Conservation (phyloP, 2,797 vertebrate species). For the Bovichtus variegatus region DNA sequence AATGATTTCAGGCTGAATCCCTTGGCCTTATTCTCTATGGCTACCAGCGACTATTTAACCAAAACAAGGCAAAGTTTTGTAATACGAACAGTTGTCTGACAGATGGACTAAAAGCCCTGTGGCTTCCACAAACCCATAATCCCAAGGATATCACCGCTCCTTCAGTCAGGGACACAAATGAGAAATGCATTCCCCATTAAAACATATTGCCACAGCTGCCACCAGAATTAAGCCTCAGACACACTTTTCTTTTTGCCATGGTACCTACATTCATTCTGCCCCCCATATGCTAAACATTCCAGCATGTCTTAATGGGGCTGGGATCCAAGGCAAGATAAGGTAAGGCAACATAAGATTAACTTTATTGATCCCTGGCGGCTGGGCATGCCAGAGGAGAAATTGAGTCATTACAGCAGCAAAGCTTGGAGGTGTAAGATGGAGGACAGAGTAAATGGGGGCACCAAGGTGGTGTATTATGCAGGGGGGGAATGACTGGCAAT, state of each 20-base stretch:
- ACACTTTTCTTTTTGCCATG: slow-evolving; percentile 43
- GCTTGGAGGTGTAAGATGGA: slow-evolving; percentile 46
- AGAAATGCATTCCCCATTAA: slow-evolving; percentile 51
- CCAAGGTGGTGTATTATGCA: slow-evolving; percentile 49
- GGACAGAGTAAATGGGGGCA: slow-evolving; percentile 52
- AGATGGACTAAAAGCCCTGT: slow-evolving; percentile 49
- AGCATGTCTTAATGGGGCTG: slow-evolving; percentile 64
- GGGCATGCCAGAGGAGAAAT: slow-evolving; percentile 65
- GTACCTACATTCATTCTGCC: slow-evolving; percentile 44
- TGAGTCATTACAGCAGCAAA: slow-evolving; percentile 68
- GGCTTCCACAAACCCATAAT: slow-evolving; percentile 42
- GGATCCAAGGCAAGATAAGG: slow-evolving; percentile 68
- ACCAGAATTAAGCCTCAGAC: slow-evolving; percentile 38
- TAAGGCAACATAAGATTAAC: slow-evolving; percentile 76
- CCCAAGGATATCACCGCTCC: slow-evolving; percentile 45
- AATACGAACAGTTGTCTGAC: slow-evolving; percentile 42
- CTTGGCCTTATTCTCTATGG: slow-evolving; percentile 6
- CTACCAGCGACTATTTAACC: slow-evolving; percentile 30
- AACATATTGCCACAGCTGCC: slow-evolving; percentile 51
- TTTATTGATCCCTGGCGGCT: slow-evolving; percentile 74
- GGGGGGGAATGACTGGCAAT: slow-evolving; percentile 38
- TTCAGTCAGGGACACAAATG: slow-evolving; percentile 49
- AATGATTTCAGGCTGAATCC: slow-evolving; percentile 22
- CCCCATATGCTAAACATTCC: slow-evolving; percentile 58
- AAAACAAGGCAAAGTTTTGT: slow-evolving; percentile 32